Evolutionary conservation across 1,140 invertebrate species (phyloP).

Genomic region (Protaetia brevitarsis): DNA sequence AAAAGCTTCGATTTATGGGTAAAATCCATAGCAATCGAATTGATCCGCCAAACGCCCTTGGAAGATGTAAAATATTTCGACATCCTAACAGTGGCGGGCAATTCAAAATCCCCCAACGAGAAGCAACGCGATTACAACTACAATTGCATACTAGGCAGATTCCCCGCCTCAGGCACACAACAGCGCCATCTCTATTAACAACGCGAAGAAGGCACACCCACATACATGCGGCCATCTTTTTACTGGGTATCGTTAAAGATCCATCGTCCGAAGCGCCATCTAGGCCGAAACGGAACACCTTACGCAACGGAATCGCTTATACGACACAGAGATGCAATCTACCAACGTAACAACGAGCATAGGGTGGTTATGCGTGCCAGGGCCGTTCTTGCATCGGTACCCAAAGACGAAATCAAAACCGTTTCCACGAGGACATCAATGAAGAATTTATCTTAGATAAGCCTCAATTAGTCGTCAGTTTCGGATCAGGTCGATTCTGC

Average conservation of each 20-base stretch:
- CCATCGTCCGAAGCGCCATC: neutral
- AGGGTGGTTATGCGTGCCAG: neutral
- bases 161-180: neutral
- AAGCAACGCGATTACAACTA: slow-evolving; percentile 38
- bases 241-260: neutral
- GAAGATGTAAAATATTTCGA: slow-evolving; percentile 55
- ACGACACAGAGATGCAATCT: slow-evolving; percentile 1
- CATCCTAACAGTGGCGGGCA: slow-evolving; percentile 48
- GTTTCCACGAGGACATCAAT: neutral
- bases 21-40: slow-evolving; percentile 59
- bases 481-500: neutral
- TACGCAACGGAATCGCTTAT: neutral
- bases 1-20: slow-evolving; percentile 61
- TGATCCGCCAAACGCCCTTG: slow-evolving; percentile 62
- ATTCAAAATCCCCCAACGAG: slow-evolving; percentile 32
- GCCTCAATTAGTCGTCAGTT: neutral
- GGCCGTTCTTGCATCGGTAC: neutral
- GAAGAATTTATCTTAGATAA: neutral
- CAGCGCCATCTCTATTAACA: neutral
- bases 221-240: neutral
- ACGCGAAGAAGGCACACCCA: neutral
- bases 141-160: slow-evolving; percentile 15
- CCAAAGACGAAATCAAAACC: neutral
- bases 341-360: neutral
- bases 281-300: neutral